Percentiles rank a stretch among this genome's conserved stretches.
Conservation (phyloP, 2,888 invertebrate species). For the Drosophila prolongata region DNA sequence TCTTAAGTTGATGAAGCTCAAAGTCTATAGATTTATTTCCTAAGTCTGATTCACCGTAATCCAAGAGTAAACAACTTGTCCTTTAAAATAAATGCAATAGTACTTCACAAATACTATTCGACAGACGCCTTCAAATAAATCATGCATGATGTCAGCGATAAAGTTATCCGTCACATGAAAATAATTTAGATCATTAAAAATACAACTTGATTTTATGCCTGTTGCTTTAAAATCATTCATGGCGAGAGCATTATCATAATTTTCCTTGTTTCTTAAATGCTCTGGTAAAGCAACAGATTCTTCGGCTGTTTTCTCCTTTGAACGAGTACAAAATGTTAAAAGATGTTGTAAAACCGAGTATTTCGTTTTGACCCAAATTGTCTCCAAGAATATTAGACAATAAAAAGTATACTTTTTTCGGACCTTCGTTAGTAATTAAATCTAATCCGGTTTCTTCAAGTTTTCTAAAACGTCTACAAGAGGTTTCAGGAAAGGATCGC, state of each 20-base stretch:
- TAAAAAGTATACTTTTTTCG: too few species aligned
- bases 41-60: not conserved
- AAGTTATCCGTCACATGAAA: not conserved
- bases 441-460: too few species aligned
- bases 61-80: not conserved
- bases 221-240: not conserved
- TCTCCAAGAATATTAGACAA: too few species aligned
- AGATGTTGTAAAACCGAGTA: not conserved
- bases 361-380: too few species aligned
- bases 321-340: not conserved
- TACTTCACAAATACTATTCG: not conserved
- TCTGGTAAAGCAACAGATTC: not conserved
- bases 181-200: not conserved
- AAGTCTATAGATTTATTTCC: not conserved
- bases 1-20: not conserved
- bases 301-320: not conserved
- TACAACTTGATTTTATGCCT: not conserved
- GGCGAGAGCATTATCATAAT: not conserved
- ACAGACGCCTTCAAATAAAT: not conserved
- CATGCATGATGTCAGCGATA: conserved; percentile 2
- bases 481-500: too few species aligned
- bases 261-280: not conserved
- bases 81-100: not conserved
- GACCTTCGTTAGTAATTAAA: too few species aligned
- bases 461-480: too few species aligned